Conservation (phyloP, 92 coral and sea anemone species). For the Galaxea fascicularis region DNA sequence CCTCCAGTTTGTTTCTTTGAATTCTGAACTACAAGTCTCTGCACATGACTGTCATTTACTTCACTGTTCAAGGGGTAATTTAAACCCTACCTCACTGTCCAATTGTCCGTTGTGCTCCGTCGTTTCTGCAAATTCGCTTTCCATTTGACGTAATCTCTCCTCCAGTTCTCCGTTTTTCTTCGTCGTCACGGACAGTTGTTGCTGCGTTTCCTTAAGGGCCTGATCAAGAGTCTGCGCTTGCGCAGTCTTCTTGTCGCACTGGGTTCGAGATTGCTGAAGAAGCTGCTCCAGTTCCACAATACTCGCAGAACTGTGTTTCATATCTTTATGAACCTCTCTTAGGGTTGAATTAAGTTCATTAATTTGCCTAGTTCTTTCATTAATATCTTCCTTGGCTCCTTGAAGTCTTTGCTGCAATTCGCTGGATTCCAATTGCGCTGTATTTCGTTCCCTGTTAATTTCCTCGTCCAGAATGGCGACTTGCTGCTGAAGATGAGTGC, state of each 20-base stretch:
- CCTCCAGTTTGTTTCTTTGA: too few relatives aligned
- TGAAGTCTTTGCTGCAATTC: slow-evolving; percentile 75
- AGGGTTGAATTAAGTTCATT: slow-evolving; percentile 85
- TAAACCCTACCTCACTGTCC: slow-evolving; percentile 67
- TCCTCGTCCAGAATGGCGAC: slow-evolving; percentile 85
- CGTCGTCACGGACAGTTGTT: slow-evolving; percentile 79
- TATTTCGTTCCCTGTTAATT: slow-evolving; percentile 82
- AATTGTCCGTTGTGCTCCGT: slow-evolving; percentile 69
- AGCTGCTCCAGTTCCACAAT: slow-evolving; percentile 94
- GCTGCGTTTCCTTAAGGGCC: slow-evolving; percentile 82
- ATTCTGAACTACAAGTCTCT: too few relatives aligned
- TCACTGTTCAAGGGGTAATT: too few relatives aligned
- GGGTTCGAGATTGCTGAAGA: slow-evolving; percentile 87
- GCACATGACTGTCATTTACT: too few relatives aligned
- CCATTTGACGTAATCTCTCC: slow-evolving; percentile 76
- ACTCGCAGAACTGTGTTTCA: slow-evolving; percentile 90
- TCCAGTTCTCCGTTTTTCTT: slow-evolving; percentile 88
- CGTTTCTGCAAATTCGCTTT: slow-evolving; percentile 68
- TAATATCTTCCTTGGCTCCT: slow-evolving; percentile 80
- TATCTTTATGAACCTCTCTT: slow-evolving; percentile 91
- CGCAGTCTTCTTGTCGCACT: slow-evolving; percentile 86
- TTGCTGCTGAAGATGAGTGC: slow-evolving; percentile 88
- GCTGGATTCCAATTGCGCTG: slow-evolving; percentile 75
- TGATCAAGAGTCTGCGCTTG: slow-evolving; percentile 87
- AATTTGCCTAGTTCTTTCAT: slow-evolving; percentile 83